Conservation (phyloP, 1,140 invertebrate genomes). For the Zelostemma sp. region DNA sequence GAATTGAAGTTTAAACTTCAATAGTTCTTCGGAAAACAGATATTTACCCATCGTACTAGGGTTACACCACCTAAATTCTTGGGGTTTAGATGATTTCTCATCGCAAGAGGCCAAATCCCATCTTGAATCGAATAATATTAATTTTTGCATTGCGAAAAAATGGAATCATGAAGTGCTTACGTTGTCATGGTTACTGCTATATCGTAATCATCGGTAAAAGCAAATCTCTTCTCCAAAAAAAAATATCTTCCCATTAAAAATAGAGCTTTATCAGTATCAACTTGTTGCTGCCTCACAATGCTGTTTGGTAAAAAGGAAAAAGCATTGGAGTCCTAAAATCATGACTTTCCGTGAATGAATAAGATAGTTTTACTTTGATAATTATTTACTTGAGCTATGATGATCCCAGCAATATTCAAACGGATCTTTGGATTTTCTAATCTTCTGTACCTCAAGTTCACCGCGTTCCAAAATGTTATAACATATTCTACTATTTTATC, state of each 20-base stretch:
- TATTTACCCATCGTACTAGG: too few relatives aligned
- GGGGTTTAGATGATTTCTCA: too few relatives aligned
- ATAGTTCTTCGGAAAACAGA: too few relatives aligned
- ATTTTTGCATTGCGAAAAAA: too few relatives aligned
- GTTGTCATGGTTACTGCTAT: conserved; percentile 34
- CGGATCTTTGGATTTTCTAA: conserved; percentile 47
- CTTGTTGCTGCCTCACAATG: conserved; percentile 13
- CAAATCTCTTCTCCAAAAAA: conserved; percentile 39
- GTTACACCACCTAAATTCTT: too few relatives aligned
- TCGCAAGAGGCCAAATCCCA: too few relatives aligned
- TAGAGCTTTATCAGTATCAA: conserved; percentile 53
- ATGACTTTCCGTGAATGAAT: too few relatives aligned
- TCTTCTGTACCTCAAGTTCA: conserved; percentile 49
- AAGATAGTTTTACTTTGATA: too few relatives aligned
- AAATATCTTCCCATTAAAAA: conserved; percentile 52
- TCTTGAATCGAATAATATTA: too few relatives aligned
- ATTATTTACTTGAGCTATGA: conserved; percentile 43
- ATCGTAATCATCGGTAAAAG: conserved; percentile 32
- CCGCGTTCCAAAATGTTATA: too few relatives aligned
- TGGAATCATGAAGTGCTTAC: too few relatives aligned
- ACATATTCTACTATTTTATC: conserved; percentile 39
- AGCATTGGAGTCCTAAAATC: conserved; percentile 47
- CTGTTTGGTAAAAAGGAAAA: conserved; percentile 48
- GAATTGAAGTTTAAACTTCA: too few relatives aligned
- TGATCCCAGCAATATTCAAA: conserved; percentile 50